phyloP scores from a whole-genome alignment of 2,113 vertebrate genomes.

The Pomatostomus ruficeps region DNA sequence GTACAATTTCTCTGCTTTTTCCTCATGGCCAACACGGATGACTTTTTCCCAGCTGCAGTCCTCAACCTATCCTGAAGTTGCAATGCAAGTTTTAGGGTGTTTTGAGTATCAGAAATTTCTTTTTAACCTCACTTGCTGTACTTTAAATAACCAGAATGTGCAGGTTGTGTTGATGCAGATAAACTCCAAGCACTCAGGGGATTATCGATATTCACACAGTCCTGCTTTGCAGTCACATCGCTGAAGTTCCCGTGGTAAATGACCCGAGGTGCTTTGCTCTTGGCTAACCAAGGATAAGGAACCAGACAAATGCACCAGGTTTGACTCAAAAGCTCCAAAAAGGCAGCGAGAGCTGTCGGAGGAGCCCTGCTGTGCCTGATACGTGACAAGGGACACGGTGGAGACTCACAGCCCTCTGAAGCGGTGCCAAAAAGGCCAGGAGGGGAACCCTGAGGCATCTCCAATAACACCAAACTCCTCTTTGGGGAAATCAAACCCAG shows the following conservation, averaged over 20 bases:
- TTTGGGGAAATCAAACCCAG: neutral
- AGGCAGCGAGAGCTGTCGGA: neutral
- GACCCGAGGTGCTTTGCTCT: neutral
- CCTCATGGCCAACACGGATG: neutral
- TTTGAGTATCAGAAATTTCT: neutral
- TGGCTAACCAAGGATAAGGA: neutral
- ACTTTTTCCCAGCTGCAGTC: neutral
- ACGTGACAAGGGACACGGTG: accelerated
- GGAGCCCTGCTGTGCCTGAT: neutral
- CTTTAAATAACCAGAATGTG: neutral
- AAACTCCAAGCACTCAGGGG: neutral
- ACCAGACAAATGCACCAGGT: neutral
- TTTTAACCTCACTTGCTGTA: neutral
- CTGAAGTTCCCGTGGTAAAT: neutral
- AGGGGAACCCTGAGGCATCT: neutral
- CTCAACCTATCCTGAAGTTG: neutral
- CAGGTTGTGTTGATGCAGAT: neutral
- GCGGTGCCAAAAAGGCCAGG: neutral
- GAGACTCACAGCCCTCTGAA: neutral
- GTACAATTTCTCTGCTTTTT: neutral
- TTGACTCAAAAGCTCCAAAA: neutral
- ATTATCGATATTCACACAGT: neutral
- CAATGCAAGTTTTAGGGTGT: neutral
- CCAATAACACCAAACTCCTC: neutral
- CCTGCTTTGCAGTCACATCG: neutral